These are phyloP conservation scores for Pelosia muscerda DNA, from an alignment of 2,888 invertebrate genomes.

Conservation along the genomic window DNA sequence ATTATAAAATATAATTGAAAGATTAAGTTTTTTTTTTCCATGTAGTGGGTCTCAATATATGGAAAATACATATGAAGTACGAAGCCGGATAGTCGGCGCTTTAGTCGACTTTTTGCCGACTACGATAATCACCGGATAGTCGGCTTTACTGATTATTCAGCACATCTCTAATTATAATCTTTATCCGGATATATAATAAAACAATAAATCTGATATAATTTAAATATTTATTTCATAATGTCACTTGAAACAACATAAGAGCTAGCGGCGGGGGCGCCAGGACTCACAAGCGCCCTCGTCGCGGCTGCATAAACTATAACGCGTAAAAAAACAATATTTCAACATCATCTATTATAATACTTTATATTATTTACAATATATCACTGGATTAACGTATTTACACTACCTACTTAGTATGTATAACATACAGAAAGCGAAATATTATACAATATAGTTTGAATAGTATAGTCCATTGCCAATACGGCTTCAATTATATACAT, in stretches of 20 bases:
- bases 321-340: constrained; percentile 82
- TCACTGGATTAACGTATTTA: constrained; percentile 79
- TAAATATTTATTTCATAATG: constrained; percentile 86
- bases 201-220: constrained; percentile 76
- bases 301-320: constrained; percentile 79
- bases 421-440: constrained; percentile 84
- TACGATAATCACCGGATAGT: too few relatives aligned
- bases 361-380: constrained; percentile 79
- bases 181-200: constrained; percentile 59
- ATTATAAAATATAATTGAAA: too few relatives aligned
- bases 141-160: too few relatives aligned
- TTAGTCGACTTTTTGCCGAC: too few relatives aligned
- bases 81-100: too few relatives aligned
- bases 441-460: constrained; percentile 74
- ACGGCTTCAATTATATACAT: constrained; percentile 74
- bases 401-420: constrained; percentile 83
- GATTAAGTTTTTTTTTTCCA: too few relatives aligned
- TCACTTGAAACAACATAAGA: constrained; percentile 82
- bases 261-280: constrained; percentile 75
- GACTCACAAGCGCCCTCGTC: constrained; percentile 78
- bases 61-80: too few relatives aligned
- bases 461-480: constrained; percentile 69
- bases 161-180: too few relatives aligned
- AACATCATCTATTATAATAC: constrained; percentile 77
- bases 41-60: too few relatives aligned